These are phyloP conservation scores for Lochmaea capreae DNA, from an alignment of 2,888 invertebrate species.

Conservation along the genomic window DNA sequence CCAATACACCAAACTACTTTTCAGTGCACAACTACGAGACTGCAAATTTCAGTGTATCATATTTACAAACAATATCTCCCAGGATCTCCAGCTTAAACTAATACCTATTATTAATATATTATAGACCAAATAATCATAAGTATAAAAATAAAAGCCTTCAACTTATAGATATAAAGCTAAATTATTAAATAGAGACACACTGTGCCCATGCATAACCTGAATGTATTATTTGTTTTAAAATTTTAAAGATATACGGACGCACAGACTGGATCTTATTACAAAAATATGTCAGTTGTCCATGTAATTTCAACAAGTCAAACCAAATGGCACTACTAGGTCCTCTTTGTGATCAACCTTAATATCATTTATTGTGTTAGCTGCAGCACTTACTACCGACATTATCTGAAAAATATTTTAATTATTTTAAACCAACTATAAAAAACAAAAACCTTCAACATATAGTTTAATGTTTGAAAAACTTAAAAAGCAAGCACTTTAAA, in stretches of 20 bases:
- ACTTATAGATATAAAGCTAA: background rate
- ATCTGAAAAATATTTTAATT: conserved; percentile 71
- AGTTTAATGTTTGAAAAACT: no score
- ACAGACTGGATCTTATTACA: background rate
- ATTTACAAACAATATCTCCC: no score
- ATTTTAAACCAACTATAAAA: background rate
- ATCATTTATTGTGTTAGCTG: conserved; percentile 78
- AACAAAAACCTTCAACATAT: no score
- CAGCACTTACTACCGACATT: conserved; percentile 75
- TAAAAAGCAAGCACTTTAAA: no score
- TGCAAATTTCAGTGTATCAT: no score
- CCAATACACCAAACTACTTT: no score
- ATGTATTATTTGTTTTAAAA: background rate
- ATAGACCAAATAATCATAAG: background rate
- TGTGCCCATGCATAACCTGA: background rate
- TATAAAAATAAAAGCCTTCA: background rate
- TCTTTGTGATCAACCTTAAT: conserved; percentile 91
- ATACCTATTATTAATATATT: background rate
- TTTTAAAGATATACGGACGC: background rate
- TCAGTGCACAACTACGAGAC: no score
- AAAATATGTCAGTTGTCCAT: background rate
- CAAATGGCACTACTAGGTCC: conserved; percentile 89
- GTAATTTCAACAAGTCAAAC: conserved; percentile 65
- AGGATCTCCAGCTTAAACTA: no score
- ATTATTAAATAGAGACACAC: background rate